Evolutionary conservation across 2,113 vertebrate genomes (phyloP), one percentile per base, ranked within the genome.

Genomic region (Thalassarche chlororhynchos): DNA sequence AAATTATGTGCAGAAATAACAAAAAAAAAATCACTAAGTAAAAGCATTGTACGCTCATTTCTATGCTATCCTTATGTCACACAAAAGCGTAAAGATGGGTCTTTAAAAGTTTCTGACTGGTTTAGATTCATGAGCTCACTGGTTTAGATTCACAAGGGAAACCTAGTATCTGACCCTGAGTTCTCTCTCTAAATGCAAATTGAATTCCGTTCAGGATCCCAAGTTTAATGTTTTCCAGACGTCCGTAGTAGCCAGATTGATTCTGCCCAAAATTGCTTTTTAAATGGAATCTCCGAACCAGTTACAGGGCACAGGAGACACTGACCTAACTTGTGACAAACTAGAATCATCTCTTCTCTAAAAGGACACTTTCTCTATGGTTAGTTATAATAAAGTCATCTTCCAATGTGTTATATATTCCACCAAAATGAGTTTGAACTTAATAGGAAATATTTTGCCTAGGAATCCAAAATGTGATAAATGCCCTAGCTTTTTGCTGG

Each of bases 91-190:
- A 23, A 89, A 78, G 16, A 71, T 4, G 3, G 17, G 42, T 46
- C 51, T 62, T 77, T 6, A 7, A 18, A 78, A 78, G 34, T 42
- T 81, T 84, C 32, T 34, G 66, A 65, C 10, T 51, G 5, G 5
- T 36, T 93, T 81, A 61, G 18, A 62, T 36, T 65, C 34, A 32
- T 28, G 8, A 81, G 3, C 23, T 38, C 38, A 65, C 10, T 51
- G 5, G 5, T 36, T 93, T 81, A 61, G 18, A 62, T 36, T 65
- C 34, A 62, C 24, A 93, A 51, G 19, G 82, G 29, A 83, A 80
- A 46, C 6, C 31, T 25, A 44, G 3, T 54, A 21, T 38, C 42
- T 78, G 46, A 36, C 29, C 11, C 3, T 0, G 0, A 68, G 5
- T 32, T 75, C 38, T 26, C 24, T 47, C 46, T 60, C 19, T 38